Conservation (phyloP, 2,888 invertebrate genomes). For the Idaea dimidiata region DNA sequence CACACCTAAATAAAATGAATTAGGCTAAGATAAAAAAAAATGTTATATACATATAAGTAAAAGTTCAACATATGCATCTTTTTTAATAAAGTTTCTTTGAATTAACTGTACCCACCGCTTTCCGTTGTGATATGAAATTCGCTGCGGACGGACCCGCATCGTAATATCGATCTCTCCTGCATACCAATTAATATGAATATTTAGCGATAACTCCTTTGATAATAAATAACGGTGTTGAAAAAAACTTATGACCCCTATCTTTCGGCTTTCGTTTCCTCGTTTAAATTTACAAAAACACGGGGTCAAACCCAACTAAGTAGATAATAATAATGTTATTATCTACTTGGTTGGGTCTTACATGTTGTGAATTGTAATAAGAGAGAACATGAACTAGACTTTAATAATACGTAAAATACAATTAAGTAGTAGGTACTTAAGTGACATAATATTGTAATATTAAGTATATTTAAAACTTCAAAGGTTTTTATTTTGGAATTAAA, state of each 20-base stretch:
- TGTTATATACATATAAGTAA: too few relatives aligned
- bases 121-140: conserved; percentile 33
- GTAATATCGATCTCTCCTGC: conserved; percentile 50
- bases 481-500: conserved; percentile 29
- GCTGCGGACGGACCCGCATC: conserved; percentile 56
- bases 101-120: conserved; percentile 19
- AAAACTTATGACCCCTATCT: conserved; percentile 22
- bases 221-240: conserved; percentile 1
- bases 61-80: too few relatives aligned
- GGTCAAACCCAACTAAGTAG: conserved; percentile 4
- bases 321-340: conserved; percentile 5
- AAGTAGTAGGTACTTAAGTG: background rate
- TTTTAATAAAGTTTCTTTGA: background rate
- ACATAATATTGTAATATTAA: background rate
- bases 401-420: background rate
- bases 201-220: conserved; percentile 42
- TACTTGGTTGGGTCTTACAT: conserved; percentile 1
- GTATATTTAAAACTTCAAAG: too few relatives aligned
- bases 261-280: conserved; percentile 8
- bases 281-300: conserved; percentile 12
- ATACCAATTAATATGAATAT: conserved; percentile 30
- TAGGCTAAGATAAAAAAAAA: too few relatives aligned
- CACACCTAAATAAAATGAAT: too few relatives aligned
- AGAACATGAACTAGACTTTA: too few relatives aligned
- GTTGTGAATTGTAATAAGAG: too few relatives aligned